These are phyloP conservation scores for Xestia c-nigrum DNA, from an alignment of 2,888 invertebrate genomes.

Conservation along the genomic window DNA sequence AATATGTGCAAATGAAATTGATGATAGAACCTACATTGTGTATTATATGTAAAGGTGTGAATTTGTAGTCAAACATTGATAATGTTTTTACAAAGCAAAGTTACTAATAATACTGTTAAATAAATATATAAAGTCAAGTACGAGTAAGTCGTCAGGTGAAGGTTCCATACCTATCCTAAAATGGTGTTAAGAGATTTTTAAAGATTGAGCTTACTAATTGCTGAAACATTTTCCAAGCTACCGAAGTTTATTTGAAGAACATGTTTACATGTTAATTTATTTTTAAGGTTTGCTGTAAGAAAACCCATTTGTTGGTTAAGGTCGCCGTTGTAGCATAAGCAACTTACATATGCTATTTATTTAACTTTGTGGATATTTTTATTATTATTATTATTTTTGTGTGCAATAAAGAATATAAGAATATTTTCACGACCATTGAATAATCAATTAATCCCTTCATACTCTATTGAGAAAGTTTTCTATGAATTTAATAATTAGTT, in stretches of 20 bases:
- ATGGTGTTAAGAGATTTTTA: too few species aligned
- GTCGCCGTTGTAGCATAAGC: too few species aligned
- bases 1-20: slow-evolving; percentile 8
- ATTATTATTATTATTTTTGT: too few species aligned
- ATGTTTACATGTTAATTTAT: neutral
- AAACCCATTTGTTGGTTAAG: too few species aligned
- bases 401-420: too few species aligned
- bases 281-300: too few species aligned
- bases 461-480: neutral
- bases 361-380: too few species aligned
- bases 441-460: neutral
- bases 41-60: slow-evolving; percentile 1
- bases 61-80: neutral
- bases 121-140: neutral
- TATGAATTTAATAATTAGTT: too few species aligned
- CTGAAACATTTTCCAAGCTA: too few species aligned
- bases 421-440: neutral
- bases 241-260: neutral
- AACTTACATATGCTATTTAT: too few species aligned
- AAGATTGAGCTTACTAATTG: neutral
- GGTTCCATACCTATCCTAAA: slow-evolving; percentile 1
- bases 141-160: neutral
- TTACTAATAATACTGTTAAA: neutral
- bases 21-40: neutral
- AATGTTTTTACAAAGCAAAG: slow-evolving; percentile 3